These are phyloP conservation scores for Argyrosomus japonicus DNA, from an alignment of 2,113 vertebrate species.

Conservation along the genomic window DNA sequence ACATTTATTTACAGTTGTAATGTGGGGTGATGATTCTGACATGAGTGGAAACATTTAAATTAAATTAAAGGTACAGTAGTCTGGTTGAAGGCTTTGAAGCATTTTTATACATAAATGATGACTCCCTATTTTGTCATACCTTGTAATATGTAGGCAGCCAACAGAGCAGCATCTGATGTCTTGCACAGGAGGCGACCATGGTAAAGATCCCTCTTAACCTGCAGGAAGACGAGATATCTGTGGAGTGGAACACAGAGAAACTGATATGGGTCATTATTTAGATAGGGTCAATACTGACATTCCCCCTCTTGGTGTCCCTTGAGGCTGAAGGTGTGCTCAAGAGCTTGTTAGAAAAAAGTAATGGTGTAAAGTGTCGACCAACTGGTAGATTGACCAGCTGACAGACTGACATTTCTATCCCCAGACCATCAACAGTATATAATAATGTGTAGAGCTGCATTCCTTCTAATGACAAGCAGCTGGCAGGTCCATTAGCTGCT, in stretches of 20 bases:
- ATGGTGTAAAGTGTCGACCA: too few relatives aligned
- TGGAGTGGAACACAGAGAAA: slow-evolving; percentile 72
- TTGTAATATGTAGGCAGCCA: slow-evolving; percentile 97
- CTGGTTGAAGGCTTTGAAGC: background rate
- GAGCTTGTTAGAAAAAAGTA: background rate
- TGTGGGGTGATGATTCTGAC: background rate
- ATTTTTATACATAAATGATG: background rate
- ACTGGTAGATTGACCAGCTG: too few relatives aligned
- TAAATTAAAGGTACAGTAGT: background rate
- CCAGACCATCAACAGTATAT: too few relatives aligned
- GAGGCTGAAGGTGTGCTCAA: background rate
- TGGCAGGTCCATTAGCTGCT: too few relatives aligned
- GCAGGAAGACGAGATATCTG: slow-evolving; percentile 98
- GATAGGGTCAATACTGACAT: background rate
- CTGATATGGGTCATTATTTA: slow-evolving; percentile 40
- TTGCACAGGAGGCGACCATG: slow-evolving; percentile 97
- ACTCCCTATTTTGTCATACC: slow-evolving; percentile 80
- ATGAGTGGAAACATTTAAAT: background rate
- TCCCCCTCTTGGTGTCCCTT: background rate
- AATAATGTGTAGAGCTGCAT: too few relatives aligned
- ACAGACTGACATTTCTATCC: too few relatives aligned
- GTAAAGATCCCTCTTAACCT: slow-evolving; percentile 99
- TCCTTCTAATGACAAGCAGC: too few relatives aligned
- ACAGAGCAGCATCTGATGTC: slow-evolving; percentile 93
- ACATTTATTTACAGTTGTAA: background rate